Evolutionary conservation across 2,797 vertebrate genomes (phyloP).

Genomic region (Cryptoblepharus egeriae): DNA sequence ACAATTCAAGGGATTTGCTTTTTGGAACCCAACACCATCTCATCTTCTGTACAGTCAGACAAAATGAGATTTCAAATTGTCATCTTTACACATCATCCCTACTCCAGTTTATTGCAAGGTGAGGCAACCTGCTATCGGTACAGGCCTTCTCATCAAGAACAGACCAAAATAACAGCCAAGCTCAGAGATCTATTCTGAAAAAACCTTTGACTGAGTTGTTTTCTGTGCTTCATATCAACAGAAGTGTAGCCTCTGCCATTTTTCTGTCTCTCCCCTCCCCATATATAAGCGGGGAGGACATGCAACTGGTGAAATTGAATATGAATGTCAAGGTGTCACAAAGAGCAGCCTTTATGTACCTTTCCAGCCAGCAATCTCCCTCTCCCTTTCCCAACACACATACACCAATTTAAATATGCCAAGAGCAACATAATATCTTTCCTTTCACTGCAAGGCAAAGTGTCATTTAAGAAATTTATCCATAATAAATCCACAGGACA

Average conservation of each 20-base stretch:
- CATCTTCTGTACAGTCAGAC: neutral
- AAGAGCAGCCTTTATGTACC: neutral
- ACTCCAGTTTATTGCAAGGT: neutral
- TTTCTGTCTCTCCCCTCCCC: neutral
- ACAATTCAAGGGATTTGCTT: no score
- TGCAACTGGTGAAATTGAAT: no score
- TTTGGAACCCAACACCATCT: no score
- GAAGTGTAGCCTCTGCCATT: neutral
- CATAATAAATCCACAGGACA: neutral
- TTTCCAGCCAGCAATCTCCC: neutral
- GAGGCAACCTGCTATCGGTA: neutral
- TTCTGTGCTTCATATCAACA: conserved; percentile 7
- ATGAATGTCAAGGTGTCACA: accelerated
- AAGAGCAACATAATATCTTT: accelerated
- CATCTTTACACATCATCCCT: no score
- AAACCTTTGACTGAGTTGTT: neutral
- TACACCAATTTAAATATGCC: conserved; percentile 46
- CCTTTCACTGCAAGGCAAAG: conserved; percentile 40
- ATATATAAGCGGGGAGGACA: neutral
- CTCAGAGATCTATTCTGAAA: neutral
- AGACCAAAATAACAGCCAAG: neutral
- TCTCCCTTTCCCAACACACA: neutral
- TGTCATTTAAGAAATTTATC: conserved; percentile 19
- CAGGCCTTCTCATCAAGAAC: no score
- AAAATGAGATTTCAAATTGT: neutral